Evolutionary conservation across 2,797 vertebrate species (phyloP).

Genomic region (Parambassis ranga): DNA sequence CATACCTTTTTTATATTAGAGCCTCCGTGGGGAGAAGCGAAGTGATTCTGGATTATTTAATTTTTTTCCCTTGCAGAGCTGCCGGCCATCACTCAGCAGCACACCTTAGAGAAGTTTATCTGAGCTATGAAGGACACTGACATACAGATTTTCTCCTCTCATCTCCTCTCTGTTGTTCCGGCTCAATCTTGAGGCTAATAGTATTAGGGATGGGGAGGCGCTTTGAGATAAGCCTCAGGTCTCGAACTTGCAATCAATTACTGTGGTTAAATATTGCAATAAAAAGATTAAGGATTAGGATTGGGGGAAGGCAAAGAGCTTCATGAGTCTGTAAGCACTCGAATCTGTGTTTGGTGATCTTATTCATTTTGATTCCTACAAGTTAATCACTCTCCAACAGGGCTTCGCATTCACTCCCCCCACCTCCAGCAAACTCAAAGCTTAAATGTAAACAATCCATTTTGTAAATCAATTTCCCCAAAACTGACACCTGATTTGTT

Average conservation of each 20-base stretch:
- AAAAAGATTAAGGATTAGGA: slow-evolving; percentile 70
- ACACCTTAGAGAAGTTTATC: slow-evolving; percentile 58
- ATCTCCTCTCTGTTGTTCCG: slow-evolving; percentile 40
- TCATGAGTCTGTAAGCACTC: slow-evolving; percentile 14
- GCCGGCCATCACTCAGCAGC: slow-evolving; percentile 62
- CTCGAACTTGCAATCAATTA: slow-evolving; percentile 71
- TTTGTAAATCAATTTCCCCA: slow-evolving; percentile 12
- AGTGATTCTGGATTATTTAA: slow-evolving; percentile 70
- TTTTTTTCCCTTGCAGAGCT: slow-evolving; percentile 28
- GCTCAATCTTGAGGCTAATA: slow-evolving; percentile 57
- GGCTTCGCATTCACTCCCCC: background rate
- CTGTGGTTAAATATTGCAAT: slow-evolving; percentile 71
- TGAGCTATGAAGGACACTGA: slow-evolving; percentile 62
- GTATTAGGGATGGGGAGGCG: slow-evolving; percentile 57
- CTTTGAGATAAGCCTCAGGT: slow-evolving; percentile 70
- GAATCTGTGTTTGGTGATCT: slow-evolving; percentile 14
- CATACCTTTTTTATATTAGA: slow-evolving; percentile 71
- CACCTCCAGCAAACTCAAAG: background rate
- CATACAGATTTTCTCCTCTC: slow-evolving; percentile 45
- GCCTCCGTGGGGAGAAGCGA: slow-evolving; percentile 61
- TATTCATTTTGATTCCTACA: slow-evolving; percentile 9
- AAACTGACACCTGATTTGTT: slow-evolving; percentile 25
- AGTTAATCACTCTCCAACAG: slow-evolving; percentile 1
- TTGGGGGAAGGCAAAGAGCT: slow-evolving; percentile 29
- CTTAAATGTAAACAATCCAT: slow-evolving; percentile 20